Percentiles rank a stretch among this genome's conserved stretches.
Conservation (phyloP, 2,888 invertebrate genomes). For the Thymelicus sylvestris region DNA sequence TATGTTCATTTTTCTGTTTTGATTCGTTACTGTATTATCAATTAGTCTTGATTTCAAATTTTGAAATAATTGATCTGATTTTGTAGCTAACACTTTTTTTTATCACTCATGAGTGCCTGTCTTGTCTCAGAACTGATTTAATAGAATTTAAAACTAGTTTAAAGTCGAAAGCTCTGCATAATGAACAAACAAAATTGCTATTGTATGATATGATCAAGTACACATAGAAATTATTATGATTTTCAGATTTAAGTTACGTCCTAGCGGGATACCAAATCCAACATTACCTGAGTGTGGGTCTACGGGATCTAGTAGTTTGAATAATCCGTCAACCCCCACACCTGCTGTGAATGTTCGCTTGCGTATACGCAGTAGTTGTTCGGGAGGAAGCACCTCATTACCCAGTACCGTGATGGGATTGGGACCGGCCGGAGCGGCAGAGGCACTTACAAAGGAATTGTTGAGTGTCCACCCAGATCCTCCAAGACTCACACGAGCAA, state of each 20-base stretch:
- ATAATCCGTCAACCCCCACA: slow-evolving; percentile 54
- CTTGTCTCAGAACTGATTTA: no score
- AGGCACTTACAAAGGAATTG: slow-evolving; percentile 72
- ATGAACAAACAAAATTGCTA: no score
- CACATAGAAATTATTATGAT: slow-evolving; percentile 36
- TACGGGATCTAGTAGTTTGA: slow-evolving; percentile 68
- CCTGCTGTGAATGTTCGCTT: slow-evolving; percentile 63
- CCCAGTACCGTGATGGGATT: slow-evolving; percentile 65
- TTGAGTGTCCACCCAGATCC: slow-evolving; percentile 79
- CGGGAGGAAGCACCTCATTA: slow-evolving; percentile 67
- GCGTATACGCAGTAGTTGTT: slow-evolving; percentile 67
- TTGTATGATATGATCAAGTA: no score
- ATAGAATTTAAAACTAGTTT: no score
- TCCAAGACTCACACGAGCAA: slow-evolving; percentile 79
- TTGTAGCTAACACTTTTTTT: no score
- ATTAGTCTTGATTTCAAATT: no score
- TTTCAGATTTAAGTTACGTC: slow-evolving; percentile 81
- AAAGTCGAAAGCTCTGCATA: no score
- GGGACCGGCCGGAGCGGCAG: slow-evolving; percentile 70
- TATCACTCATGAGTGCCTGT: no score
- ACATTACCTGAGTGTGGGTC: slow-evolving; percentile 79
- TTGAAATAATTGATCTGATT: no score
- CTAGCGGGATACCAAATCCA: slow-evolving; percentile 76
- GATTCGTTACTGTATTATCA: no score
- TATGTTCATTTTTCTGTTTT: no score